Evolutionary conservation across 2,888 invertebrate genomes (phyloP).

Genomic region (Orchesella flavescens): DNA sequence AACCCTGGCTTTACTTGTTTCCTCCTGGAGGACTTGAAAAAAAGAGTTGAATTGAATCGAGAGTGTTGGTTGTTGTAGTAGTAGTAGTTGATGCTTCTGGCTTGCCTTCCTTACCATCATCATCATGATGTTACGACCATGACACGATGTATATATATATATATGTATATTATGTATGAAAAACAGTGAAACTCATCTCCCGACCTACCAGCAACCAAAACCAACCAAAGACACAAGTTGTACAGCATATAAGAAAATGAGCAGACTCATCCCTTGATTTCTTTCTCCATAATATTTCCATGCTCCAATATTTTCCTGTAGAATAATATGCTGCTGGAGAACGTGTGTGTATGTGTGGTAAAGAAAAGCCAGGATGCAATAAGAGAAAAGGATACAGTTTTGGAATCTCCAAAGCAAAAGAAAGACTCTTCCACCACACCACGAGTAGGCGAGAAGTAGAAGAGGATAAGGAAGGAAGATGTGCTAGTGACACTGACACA

Average conservation of each 20-base stretch:
- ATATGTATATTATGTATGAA: too few relatives aligned
- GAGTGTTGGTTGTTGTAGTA: slow-evolving; percentile 12
- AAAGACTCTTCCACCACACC: neutral
- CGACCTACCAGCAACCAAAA: slow-evolving; percentile 9
- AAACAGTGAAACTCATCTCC: slow-evolving; percentile 20
- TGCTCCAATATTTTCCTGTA: neutral
- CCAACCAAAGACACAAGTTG: neutral
- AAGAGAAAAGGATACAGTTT: neutral
- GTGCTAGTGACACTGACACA: slow-evolving; percentile 11
- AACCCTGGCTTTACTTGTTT: neutral
- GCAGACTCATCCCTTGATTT: slow-evolving; percentile 15
- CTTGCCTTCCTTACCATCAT: slow-evolving; percentile 6
- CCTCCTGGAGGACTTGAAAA: neutral
- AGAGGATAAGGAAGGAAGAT: slow-evolving; percentile 31
- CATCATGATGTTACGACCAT: slow-evolving; percentile 9
- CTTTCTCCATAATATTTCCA: neutral
- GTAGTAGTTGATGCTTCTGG: slow-evolving; percentile 15
- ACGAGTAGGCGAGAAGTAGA: neutral
- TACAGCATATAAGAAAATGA: neutral
- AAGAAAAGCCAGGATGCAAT: neutral
- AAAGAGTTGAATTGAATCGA: slow-evolving; percentile 23
- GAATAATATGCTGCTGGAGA: neutral
- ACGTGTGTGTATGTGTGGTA: neutral
- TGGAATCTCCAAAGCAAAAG: neutral
- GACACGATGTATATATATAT: neutral